A percentile compares a stretch with the other conserved stretches of the same genome.
Conservation (phyloP, 2,888 invertebrate genomes). For the Polyploca ridens region DNA sequence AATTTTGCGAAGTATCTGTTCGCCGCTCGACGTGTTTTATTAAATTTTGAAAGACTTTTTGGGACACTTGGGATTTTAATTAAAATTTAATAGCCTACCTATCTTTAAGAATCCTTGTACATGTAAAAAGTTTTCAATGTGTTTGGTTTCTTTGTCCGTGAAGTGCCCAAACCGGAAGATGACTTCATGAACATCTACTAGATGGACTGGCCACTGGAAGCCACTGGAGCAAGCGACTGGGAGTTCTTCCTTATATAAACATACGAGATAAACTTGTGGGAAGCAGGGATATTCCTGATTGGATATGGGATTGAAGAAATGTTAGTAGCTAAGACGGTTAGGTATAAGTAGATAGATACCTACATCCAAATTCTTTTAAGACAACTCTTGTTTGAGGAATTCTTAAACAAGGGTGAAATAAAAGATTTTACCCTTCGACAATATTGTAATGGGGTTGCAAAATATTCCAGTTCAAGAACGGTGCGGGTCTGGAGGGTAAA, state of each 20-base stretch:
- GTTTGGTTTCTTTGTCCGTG: too few species aligned
- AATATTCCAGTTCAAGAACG: slow-evolving; percentile 8
- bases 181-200: too few species aligned
- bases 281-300: too few species aligned
- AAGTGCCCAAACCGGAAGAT: too few species aligned
- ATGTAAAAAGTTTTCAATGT: too few species aligned
- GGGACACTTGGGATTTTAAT: background rate
- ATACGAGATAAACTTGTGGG: too few species aligned
- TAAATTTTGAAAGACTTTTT: background rate
- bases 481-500: background rate
- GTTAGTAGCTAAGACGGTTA: background rate
- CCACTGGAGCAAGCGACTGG: too few species aligned
- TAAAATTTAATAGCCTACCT: too few species aligned
- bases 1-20: background rate
- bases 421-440: slow-evolving; percentile 5
- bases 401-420: background rate
- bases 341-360: background rate
- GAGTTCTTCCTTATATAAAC: too few species aligned
- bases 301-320: too few species aligned
- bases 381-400: background rate
- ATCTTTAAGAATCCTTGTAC: too few species aligned
- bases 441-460: background rate
- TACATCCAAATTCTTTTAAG: background rate
- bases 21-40: background rate
- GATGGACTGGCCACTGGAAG: too few species aligned